Conservation (phyloP, 2,797 vertebrate species). For the Sebastes kiyomatsui region DNA sequence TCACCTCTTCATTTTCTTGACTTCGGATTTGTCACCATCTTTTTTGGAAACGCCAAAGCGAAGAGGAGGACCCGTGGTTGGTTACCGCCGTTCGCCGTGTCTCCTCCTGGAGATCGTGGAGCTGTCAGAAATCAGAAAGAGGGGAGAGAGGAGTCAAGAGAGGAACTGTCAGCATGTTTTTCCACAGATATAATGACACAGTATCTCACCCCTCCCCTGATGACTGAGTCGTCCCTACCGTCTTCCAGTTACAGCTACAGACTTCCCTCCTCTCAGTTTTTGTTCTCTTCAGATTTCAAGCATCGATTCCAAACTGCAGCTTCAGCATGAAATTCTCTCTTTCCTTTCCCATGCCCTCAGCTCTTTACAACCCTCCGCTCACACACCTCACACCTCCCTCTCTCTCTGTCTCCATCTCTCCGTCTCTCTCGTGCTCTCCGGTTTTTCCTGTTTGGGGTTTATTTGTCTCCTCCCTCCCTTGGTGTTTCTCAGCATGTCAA, state of each 20-base stretch:
- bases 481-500: slow-evolving; percentile 74
- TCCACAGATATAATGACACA: slow-evolving; percentile 48
- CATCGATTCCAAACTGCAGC: slow-evolving; percentile 30
- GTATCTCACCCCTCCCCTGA: slow-evolving; percentile 36
- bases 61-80: slow-evolving; percentile 12
- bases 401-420: slow-evolving; percentile 1
- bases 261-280: slow-evolving; percentile 24
- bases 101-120: slow-evolving; percentile 2
- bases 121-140: slow-evolving; percentile 46
- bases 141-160: slow-evolving; percentile 25
- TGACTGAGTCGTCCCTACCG: not conserved
- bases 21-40: not conserved
- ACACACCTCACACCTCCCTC: slow-evolving; percentile 42
- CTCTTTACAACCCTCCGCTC: slow-evolving; percentile 25
- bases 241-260: slow-evolving; percentile 41
- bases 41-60: not conserved
- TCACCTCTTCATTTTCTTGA: slow-evolving; percentile 1
- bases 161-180: slow-evolving; percentile 41
- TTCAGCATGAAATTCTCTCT: slow-evolving; percentile 49
- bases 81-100: slow-evolving; percentile 1
- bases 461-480: slow-evolving; percentile 70
- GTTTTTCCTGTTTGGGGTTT: slow-evolving; percentile 77
- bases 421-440: slow-evolving; percentile 51
- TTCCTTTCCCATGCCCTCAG: slow-evolving; percentile 59
- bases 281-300: slow-evolving; percentile 17